Base-by-base conservation (phyloP, 1,140 invertebrate species). In the Zaprionus camerounensis region DNA sequence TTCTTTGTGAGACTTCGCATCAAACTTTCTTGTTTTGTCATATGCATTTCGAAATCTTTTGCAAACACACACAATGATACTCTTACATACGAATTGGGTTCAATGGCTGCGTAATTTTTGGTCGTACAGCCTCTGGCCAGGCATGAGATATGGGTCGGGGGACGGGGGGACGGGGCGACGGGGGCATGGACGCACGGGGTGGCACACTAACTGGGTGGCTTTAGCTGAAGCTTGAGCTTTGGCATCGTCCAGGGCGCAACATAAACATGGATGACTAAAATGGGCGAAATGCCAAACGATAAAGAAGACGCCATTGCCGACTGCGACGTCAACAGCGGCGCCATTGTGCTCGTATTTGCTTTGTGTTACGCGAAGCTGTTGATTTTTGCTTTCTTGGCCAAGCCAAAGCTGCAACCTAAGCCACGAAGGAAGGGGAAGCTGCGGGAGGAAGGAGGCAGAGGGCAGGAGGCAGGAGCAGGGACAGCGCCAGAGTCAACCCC, bases 261-360 rank as follows among this genome's bases (percentile, higher is more conserved):
- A 91, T 86, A 91, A 90, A 86, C 83, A 87, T 87, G 83, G 83
- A 87, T 87, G 83, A 73, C 85, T 88, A 82, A 91, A 91, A 91
- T 88, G 88, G 88, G 88, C 84, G 88, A 87, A 91, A 81, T 82
- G 88, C 84, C 88, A 88, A 91, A 82, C 88, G 81, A 88, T 91
- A 88, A 91, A 91, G 88, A 85, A 88, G 85, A 77, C 81, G 81
- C 79, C 85, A 81, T 81, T 74, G 71, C 69, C 79, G 28, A 65
- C 70, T 2, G 1, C 61, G 38, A 68, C 55, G 17, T 3, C 41
- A 15, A 58, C 65, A 5, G 11, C 9, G 46, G 31, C 67, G 72
- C 67, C 63, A 71, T 74, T 78, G 59, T 74, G 51, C 56, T 53
- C 76, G 65, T 72, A 53, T 86, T 83, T 83, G 81, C 68, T 83